These are phyloP conservation scores for Plecotus auritus DNA, from an alignment of 2,113 vertebrate species.

Conservation along the genomic window DNA sequence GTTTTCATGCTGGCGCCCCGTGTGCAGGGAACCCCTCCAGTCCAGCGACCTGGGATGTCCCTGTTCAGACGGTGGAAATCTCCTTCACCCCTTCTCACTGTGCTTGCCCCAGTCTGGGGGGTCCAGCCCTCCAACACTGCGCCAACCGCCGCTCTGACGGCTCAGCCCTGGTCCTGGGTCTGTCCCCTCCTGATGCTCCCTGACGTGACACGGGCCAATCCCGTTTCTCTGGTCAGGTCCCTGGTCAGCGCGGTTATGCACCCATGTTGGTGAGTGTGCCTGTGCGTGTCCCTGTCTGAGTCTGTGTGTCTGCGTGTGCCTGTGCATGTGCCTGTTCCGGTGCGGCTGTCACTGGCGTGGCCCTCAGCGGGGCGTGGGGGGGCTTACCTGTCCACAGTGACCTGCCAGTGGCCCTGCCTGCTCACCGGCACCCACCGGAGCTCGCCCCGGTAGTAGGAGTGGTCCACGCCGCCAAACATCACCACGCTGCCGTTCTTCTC, in stretches of 20 bases:
- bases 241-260: background rate
- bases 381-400: conserved; percentile 57
- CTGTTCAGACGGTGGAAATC: background rate
- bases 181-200: too few species aligned
- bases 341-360: too few species aligned
- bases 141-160: rapidly evolving
- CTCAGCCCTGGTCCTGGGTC: too few species aligned
- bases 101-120: too few species aligned
- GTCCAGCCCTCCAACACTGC: background rate
- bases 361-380: background rate
- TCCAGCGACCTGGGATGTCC: background rate
- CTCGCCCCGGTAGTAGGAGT: background rate
- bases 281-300: background rate
- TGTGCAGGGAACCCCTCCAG: rapidly evolving
- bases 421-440: conserved; percentile 61
- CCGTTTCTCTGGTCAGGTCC: background rate
- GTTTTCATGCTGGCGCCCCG: background rate
- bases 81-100: background rate
- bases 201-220: too few species aligned
- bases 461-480: conserved; percentile 52
- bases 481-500: conserved; percentile 8
- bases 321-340: too few species aligned
- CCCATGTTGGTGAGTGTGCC: too few species aligned
- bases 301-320: too few species aligned
- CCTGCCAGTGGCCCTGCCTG: conserved; percentile 47